phyloP scores from a whole-genome alignment of 2,888 invertebrate genomes.

The Allophyes oxyacanthae region DNA sequence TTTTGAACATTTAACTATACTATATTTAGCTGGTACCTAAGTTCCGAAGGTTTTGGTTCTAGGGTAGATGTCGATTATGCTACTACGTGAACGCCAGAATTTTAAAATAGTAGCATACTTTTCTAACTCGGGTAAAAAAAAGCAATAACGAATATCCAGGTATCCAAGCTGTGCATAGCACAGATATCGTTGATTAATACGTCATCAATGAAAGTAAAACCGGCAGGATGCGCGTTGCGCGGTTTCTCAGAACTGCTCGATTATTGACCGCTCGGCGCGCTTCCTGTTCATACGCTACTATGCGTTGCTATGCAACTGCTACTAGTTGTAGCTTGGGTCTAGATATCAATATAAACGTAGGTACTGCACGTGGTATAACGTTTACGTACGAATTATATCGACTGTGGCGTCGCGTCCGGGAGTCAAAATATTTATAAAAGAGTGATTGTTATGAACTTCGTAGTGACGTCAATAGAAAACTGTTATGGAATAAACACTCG shows the following conservation, averaged over 20 bases:
- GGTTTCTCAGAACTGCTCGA: conserved; percentile 39
- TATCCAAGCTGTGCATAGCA: background rate
- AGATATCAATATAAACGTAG: conserved; percentile 36
- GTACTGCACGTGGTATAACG: conserved; percentile 1
- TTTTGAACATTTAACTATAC: too few relatives aligned
- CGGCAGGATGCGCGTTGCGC: conserved; percentile 40
- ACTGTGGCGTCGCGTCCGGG: conserved; percentile 16
- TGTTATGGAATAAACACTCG: conserved; percentile 31
- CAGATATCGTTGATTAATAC: conserved; percentile 30
- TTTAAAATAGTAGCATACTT: too few relatives aligned
- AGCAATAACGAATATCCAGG: too few relatives aligned
- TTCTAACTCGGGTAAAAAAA: too few relatives aligned
- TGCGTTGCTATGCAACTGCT: conserved; percentile 45
- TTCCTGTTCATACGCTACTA: conserved; percentile 30
- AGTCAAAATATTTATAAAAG: conserved; percentile 33
- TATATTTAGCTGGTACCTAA: too few relatives aligned
- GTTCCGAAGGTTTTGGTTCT: too few relatives aligned
- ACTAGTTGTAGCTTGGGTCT: conserved; percentile 11
- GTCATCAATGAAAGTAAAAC: conserved; percentile 55
- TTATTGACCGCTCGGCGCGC: conserved; percentile 45
- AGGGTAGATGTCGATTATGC: too few relatives aligned
- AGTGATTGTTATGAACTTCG: conserved; percentile 26
- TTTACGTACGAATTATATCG: conserved; percentile 6
- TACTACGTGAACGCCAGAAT: too few relatives aligned
- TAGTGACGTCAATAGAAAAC: conserved; percentile 23